Evolutionary conservation across 2,888 invertebrate genomes (phyloP), one percentile per base, ranked within the genome.

Genomic region (Linnaemya vulpina): DNA sequence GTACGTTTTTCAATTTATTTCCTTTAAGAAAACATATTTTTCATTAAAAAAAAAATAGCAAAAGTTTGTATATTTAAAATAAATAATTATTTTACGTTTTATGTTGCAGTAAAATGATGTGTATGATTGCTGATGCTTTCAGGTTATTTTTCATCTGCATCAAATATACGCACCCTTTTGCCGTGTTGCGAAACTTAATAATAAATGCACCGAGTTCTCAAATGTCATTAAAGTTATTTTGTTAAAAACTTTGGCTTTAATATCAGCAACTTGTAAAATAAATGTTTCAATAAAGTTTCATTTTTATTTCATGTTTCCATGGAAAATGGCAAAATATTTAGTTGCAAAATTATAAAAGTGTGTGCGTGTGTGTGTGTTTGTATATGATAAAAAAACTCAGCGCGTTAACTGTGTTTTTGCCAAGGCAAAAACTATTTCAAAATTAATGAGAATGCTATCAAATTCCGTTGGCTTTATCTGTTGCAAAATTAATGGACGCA

Each of bases 181-280:
- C 2, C 1, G 9, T 51, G 49, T 30, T 30, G 2, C 30, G 4
- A 63, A 22, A 1, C 5, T 35, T 20, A 20, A 35, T 3, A 46
- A 43, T 17, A 22, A 35, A 13, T 62, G 0, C 10, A 25, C 1
- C 60, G 35, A 20, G 53, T 51, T 60, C 8, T 60, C 22, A 53
- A 75, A 38, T 35, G 51, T 43, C 68, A 68, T 75, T 75, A 62
- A 81, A 81, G 43, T 62, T 13, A 38, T 75, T 75, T 55, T 43
- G 40, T 53, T 81, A 40, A 71, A 20, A 71, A 71, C 22, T 11
- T 35, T 40, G 13, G 1, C 20, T 63, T 63, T 55, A 35, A 40
- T 17, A 22, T 1, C 65, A 67, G 43, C 46, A 58, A 30, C 30
- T 30, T 30, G 30, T 30, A 30, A 5, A 30, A 30, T 30, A 53